Base-by-base conservation (phyloP, 2,113 vertebrate genomes). In the Grammomys surdaster region DNA sequence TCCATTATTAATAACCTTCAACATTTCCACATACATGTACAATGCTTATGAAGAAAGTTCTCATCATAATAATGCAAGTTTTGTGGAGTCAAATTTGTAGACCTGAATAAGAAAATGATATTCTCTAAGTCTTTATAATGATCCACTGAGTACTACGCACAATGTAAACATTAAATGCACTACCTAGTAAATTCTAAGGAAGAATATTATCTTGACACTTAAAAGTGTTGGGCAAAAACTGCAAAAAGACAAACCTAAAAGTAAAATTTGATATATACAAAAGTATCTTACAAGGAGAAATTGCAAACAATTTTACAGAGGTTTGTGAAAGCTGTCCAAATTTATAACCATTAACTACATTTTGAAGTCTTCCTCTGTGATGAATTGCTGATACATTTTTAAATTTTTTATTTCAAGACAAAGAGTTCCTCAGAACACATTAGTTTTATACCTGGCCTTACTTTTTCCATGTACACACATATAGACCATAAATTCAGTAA, bases 291-390 rank as follows among this genome's bases (percentile, higher is more conserved):
- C 46, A 48, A 48, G 31, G 31, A 70, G 56, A 48, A 26, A 33
- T 11, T 60, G 46, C 33, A 28, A 75, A 54, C 70, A 95, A 46
- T 40, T 69, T 22, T 31, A 69, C 17, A n/a, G 16, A 86, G 24
- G 14, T 91, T 60, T 56, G 3, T 60, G 11, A 20, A 1, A 87
- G n/a, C 16, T 69, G 16, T 11, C 22, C 4, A 26, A 70, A 8
- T 78, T 95, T 48, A 91, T 26, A 70, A 70, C 48, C n/a, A 48
- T 90, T 76, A 90, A 86, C 63, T 60, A 31, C 31, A 63, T 87
- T 78, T 90, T 78, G 14, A 87, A 87, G 16, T 69, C 8, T 86
- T 78, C 7, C 63, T 2, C 78, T 58, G 40, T 33, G 72, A 60
- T 95, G 7, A 95, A 78, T 12, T 48, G 46, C 46, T 60, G 56